Conservation (phyloP, 2,888 invertebrate species). For the Ornithoptera alexandrae region DNA sequence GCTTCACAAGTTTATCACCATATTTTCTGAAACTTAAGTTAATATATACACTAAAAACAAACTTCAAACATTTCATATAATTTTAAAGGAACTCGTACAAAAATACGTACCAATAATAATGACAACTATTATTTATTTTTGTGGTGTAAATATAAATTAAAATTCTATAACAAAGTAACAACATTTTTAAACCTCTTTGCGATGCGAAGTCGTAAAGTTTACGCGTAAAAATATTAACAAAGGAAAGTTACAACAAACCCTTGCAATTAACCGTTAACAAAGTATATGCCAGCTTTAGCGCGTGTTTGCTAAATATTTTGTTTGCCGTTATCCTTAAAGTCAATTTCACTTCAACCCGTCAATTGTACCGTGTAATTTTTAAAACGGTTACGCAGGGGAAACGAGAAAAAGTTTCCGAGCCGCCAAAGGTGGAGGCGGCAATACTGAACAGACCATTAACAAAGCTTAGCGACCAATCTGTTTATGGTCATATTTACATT, state of each 20-base stretch:
- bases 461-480: conserved; percentile 57
- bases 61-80: background rate
- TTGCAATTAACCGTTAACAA: conserved; percentile 67
- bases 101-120: background rate
- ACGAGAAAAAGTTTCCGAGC: conserved; percentile 57
- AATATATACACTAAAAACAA: background rate
- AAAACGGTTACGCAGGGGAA: conserved; percentile 31
- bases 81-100: background rate
- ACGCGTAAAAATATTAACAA: conserved; percentile 59
- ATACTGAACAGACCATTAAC: conserved; percentile 43
- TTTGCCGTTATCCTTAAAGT: conserved; percentile 49
- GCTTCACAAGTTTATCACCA: too few relatives aligned
- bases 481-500: conserved; percentile 60
- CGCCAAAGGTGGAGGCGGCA: conserved; percentile 59
- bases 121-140: conserved; percentile 2
- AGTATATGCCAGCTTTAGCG: conserved; percentile 46
- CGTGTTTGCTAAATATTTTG: conserved; percentile 63
- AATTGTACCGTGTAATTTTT: conserved; percentile 51
- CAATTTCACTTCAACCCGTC: conserved; percentile 57
- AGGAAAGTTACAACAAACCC: conserved; percentile 63
- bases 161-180: conserved; percentile 22
- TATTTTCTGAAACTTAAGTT: too few relatives aligned
- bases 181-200: conserved; percentile 48
- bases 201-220: conserved; percentile 53
- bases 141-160: conserved; percentile 21